These are phyloP conservation scores for cat (Felis catus) DNA, from an alignment of 2,113 vertebrate species.

Conservation along the genomic window DNA sequence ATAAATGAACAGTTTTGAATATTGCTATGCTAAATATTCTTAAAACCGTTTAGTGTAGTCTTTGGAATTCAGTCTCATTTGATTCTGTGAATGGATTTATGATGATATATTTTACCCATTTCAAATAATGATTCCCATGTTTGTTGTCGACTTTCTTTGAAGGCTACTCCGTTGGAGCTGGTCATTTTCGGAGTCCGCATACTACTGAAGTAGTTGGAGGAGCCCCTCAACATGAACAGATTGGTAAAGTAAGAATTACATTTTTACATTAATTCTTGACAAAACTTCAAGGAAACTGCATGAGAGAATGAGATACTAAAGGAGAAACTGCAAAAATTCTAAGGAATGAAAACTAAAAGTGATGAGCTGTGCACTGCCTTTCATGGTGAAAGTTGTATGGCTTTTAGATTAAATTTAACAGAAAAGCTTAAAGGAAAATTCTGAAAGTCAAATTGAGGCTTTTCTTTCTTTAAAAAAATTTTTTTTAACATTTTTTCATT, in stretches of 20 bases:
- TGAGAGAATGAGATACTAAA: neutral
- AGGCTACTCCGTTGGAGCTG: constrained; percentile 96
- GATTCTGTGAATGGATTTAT: neutral
- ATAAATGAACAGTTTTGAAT: neutral
- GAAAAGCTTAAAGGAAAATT: neutral
- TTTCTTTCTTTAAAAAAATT: neutral
- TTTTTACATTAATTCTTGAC: neutral
- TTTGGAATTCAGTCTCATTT: neutral
- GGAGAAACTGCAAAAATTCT: neutral
- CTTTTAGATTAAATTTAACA: neutral
- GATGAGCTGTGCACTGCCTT: neutral
- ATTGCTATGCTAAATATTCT: neutral
- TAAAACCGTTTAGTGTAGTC: neutral
- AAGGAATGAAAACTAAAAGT: neutral
- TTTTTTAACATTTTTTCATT: no score
- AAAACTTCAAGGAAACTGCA: neutral
- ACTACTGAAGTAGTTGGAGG: constrained; percentile 92
- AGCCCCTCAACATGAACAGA: constrained; percentile 95
- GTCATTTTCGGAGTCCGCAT: constrained; percentile 87
- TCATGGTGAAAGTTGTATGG: neutral
- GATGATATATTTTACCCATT: neutral
- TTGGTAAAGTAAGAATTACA: constrained; percentile 92
- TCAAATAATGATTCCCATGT: neutral
- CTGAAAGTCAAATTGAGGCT: neutral
- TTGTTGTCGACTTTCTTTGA: neutral